Conservation (phyloP, 2,797 vertebrate species). For the Hemitrygon akajei region DNA sequence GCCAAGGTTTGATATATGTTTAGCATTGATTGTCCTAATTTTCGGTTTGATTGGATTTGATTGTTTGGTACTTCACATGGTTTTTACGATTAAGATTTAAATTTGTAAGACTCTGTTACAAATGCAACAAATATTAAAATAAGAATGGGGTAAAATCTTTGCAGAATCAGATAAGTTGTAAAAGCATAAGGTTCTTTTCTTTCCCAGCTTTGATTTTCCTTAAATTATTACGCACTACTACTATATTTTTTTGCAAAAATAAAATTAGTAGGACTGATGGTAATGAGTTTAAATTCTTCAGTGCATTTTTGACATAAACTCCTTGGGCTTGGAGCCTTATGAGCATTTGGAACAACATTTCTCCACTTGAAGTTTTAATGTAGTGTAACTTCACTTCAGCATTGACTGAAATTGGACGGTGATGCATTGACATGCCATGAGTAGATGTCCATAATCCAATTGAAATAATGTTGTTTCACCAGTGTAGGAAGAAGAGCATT, state of each 20-base stretch:
- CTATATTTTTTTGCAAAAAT: background rate
- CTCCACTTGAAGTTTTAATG: constrained; percentile 18
- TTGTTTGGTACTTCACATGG: background rate
- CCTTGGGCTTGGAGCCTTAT: background rate
- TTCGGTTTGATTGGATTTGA: no score
- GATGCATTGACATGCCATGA: constrained; percentile 23
- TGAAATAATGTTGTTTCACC: constrained; percentile 30
- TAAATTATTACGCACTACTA: background rate
- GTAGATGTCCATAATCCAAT: constrained; percentile 26
- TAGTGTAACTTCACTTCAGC: background rate
- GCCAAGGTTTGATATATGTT: no score
- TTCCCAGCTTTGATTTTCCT: background rate
- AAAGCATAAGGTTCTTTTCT: background rate
- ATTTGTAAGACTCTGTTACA: background rate
- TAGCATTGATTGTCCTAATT: no score
- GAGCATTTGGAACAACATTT: background rate
- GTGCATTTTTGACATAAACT: background rate
- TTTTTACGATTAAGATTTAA: background rate
- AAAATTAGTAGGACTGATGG: background rate
- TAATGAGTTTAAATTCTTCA: background rate
- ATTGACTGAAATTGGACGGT: constrained; percentile 25
- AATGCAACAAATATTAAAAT: background rate
- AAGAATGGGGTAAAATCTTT: background rate
- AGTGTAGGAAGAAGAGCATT: background rate
- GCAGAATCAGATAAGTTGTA: background rate